phyloP scores from a whole-genome alignment of 2,888 invertebrate genomes.

The Spicauda simplicius region DNA sequence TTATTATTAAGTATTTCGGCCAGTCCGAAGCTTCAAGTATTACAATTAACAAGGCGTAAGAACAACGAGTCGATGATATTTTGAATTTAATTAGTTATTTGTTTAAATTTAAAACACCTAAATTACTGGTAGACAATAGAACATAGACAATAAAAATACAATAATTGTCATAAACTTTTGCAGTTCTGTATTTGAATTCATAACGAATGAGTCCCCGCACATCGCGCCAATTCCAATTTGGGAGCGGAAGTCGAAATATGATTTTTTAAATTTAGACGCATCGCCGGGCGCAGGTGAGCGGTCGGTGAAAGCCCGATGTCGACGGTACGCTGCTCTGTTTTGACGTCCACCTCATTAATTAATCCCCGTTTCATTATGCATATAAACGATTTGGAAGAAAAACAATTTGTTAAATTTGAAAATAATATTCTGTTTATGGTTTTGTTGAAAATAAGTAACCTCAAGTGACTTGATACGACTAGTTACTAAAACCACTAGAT shows the following conservation, averaged over 20 bases:
- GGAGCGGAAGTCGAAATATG: conserved; percentile 82
- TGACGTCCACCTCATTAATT: conserved; percentile 43
- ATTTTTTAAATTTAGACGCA: conserved; percentile 80
- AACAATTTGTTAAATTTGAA: not conserved
- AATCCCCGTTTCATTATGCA: conserved; percentile 22
- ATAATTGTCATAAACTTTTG: conserved; percentile 25
- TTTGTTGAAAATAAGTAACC: too few species aligned
- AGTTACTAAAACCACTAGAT: too few species aligned
- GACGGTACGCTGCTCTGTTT: conserved; percentile 49
- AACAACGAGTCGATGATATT: too few species aligned
- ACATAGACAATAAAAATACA: not conserved
- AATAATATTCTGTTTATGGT: too few species aligned
- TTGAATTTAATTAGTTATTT: too few species aligned
- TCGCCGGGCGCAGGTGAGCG: conserved; percentile 75
- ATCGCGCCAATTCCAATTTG: conserved; percentile 79
- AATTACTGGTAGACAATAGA: too few species aligned
- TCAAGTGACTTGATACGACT: too few species aligned
- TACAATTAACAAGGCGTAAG: too few species aligned
- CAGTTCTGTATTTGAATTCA: conserved; percentile 41
- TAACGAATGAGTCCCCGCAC: conserved; percentile 53
- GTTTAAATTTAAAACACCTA: too few species aligned
- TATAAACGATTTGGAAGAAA: not conserved
- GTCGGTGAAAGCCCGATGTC: conserved; percentile 66
- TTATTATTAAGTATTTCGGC: too few species aligned
- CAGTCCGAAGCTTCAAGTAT: too few species aligned